Conservation (phyloP, 2,888 invertebrate genomes). For the Himalopsyche japonica region DNA sequence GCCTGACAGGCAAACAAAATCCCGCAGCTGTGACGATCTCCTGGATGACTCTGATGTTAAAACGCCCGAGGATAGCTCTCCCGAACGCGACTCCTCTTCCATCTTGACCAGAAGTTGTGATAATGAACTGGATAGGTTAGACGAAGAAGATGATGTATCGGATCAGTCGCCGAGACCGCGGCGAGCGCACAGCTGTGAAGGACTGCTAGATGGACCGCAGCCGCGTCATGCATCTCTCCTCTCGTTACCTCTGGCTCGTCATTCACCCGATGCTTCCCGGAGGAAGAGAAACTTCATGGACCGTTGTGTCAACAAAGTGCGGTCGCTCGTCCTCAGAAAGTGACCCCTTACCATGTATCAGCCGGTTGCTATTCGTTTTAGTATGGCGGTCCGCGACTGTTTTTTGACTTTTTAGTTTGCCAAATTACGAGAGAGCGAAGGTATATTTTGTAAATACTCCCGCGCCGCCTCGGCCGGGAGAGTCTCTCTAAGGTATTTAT, state of each 20-base stretch:
- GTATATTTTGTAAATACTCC: background rate
- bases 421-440: background rate
- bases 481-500: background rate
- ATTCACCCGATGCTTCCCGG: conserved; percentile 64
- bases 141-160: conserved; percentile 46
- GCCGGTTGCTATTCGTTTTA: conserved; percentile 53
- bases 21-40: conserved; percentile 48
- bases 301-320: conserved; percentile 81
- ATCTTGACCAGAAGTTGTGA: conserved; percentile 41
- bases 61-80: background rate
- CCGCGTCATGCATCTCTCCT: conserved; percentile 58
- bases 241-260: conserved; percentile 62
- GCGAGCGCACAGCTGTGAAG: conserved; percentile 66
- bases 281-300: conserved; percentile 83
- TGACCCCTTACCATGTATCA: conserved; percentile 28
- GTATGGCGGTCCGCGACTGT: conserved; percentile 48
- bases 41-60: conserved; percentile 24
- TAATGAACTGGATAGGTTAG: conserved; percentile 47
- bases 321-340: conserved; percentile 65
- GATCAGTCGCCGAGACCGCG: conserved; percentile 47
- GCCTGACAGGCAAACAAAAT: conserved; percentile 44
- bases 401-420: background rate
- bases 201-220: conserved; percentile 60
- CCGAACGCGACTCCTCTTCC: background rate
- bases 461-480: background rate